Base-by-base conservation (phyloP, 2,888 invertebrate species). In the Tipula lateralis region DNA sequence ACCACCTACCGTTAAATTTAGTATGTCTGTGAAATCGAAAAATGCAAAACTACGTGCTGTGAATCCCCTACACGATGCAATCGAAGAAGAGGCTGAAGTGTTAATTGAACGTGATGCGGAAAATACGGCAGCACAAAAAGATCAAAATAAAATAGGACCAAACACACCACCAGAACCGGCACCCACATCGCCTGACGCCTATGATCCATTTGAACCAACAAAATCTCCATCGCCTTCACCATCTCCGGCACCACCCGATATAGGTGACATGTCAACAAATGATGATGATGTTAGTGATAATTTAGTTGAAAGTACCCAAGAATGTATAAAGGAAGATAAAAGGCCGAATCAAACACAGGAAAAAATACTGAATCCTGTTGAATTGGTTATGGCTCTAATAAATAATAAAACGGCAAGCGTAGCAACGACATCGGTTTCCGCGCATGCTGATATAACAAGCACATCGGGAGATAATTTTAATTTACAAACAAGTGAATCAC, bases 131-230 rank as follows among this genome's bases (percentile, higher is more conserved):
- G 29, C 29, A n/a, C 34, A 84, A 24, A 29, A 84, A 16, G 44
- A 44, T 84, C n/a, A 30, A 16, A 89, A 91, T 85, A 92, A 93
- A 87, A 93, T 93, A 87, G 94, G 94, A 0, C 95, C 95, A 0
- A 94, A 94, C 87, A 95, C 95, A 3, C 94, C 94, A 0, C 94
- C 94, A 84, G 92, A 92, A 85, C 93, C 93, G 6, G 93, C 93
- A 0, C 93, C 93, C 0, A 93, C 93, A 86, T 94, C 95, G 13
- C 95, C 95, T 0, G 96, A 96, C 89, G 96, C 94, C 2, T 97
- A 97, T 90, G 96, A 97, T 93, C 97, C 97, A 0, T 97, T 96
- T 90, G 96, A 97, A 90, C 97, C 97, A 0, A 96, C 97, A 7
- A 95, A 96, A 89, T 96, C 96, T 0, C 90, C 90, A 1, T 90